These are phyloP conservation scores for Siniperca obscura DNA, from an alignment of 2,797 vertebrate genomes.

Conservation along the genomic window DNA sequence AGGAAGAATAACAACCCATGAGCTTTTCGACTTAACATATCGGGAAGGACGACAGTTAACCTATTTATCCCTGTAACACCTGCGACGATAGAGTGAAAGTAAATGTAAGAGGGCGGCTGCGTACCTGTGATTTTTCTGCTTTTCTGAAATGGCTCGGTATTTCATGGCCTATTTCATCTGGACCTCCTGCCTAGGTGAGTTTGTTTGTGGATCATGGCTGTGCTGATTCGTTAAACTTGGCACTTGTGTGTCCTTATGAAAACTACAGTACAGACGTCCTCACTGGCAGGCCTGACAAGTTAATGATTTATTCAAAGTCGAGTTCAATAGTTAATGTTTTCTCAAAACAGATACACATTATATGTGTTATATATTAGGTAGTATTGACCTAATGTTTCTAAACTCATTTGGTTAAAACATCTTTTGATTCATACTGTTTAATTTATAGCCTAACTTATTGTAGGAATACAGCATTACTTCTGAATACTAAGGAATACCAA, in stretches of 20 bases:
- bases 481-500: background rate
- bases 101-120: background rate
- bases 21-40: too few relatives aligned
- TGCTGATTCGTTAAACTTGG: background rate
- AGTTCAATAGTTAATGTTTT: background rate
- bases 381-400: background rate
- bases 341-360: too few relatives aligned
- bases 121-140: too few relatives aligned
- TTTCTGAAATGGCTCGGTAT: constrained; percentile 7
- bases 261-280: background rate
- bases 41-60: background rate
- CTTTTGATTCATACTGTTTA: too few relatives aligned
- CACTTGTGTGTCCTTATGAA: background rate
- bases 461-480: background rate
- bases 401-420: background rate
- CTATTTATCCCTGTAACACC: background rate
- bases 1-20: fast-evolving
- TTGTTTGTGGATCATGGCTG: fast-evolving
- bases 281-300: background rate
- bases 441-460: background rate
- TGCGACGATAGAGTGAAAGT: constrained; percentile 5
- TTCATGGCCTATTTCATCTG: background rate
- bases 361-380: too few relatives aligned
- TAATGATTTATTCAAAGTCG: constrained; percentile 3
- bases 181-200: constrained; percentile 7